Conservation (phyloP, 2,797 vertebrate species). For the Cottoperca gobio region DNA sequence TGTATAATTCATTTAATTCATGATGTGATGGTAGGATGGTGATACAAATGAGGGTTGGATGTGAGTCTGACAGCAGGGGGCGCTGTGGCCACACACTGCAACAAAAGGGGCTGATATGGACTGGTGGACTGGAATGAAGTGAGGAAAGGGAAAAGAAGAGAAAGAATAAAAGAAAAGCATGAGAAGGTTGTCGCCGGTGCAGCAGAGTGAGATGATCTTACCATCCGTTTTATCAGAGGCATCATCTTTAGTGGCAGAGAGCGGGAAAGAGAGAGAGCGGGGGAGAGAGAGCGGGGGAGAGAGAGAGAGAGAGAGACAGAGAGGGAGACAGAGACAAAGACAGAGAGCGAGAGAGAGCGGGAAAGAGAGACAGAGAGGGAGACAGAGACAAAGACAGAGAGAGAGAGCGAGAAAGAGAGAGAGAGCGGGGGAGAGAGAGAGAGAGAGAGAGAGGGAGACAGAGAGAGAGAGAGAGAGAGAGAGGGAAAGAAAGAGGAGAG, state of each 20-base stretch:
- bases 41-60: constrained; percentile 21
- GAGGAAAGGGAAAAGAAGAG: constrained; percentile 46
- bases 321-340: no score
- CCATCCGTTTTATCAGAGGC: constrained; percentile 99
- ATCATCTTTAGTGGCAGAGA: constrained; percentile 94
- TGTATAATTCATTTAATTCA: constrained; percentile 31
- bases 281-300: background rate
- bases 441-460: background rate
- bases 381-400: background rate
- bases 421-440: constrained; percentile 68
- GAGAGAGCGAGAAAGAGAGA: constrained; percentile 37
- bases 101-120: constrained; percentile 32
- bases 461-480: constrained; percentile 11
- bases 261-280: constrained; percentile 51
- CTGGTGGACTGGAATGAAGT: constrained; percentile 44
- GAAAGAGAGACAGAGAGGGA: background rate
- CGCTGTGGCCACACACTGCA: constrained; percentile 55
- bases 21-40: constrained; percentile 29
- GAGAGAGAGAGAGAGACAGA: constrained; percentile 8
- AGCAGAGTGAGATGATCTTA: constrained; percentile 89
- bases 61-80: constrained; percentile 67
- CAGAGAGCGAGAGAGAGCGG: constrained; percentile 74
- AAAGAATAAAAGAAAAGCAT: constrained; percentile 50
- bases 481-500: no score
- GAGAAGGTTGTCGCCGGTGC: constrained; percentile 34